A percentile compares a stretch with the other conserved stretches of the same genome.
Conservation (phyloP, 1,140 invertebrate species). For the Pseudomyrmex concolor region DNA sequence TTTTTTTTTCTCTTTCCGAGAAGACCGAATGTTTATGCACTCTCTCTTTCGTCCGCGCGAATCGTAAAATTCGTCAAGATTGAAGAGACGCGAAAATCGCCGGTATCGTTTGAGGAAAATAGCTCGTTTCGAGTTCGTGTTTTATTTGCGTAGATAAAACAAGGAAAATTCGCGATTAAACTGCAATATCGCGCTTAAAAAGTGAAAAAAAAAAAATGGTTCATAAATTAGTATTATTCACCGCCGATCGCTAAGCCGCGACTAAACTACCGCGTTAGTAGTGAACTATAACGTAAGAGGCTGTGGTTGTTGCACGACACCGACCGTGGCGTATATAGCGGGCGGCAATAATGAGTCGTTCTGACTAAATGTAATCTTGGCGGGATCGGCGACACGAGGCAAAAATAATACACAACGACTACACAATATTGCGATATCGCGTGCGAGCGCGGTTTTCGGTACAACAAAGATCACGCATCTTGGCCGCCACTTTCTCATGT, state of each 20-base stretch:
- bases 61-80: conserved; percentile 34
- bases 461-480: conserved; percentile 37
- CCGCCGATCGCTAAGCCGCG: background rate
- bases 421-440: conserved; percentile 28
- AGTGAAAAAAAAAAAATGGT: conserved; percentile 5
- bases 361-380: conserved; percentile 58
- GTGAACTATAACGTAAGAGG: conserved; percentile 22
- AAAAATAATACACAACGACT: conserved; percentile 61
- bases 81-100: background rate
- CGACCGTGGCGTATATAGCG: background rate
- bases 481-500: background rate
- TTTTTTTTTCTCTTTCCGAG: background rate
- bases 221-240: background rate
- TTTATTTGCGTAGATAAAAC: background rate
- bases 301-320: conserved; percentile 58
- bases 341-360: conserved; percentile 67
- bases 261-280: background rate
- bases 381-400: conserved; percentile 31
- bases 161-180: background rate
- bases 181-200: background rate
- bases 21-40: conserved; percentile 46
- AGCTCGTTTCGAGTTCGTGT: conserved; percentile 1
- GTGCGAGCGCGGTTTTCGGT: conserved; percentile 3
- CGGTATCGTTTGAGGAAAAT: conserved; percentile 26
- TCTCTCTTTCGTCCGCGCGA: background rate